Base-by-base conservation (phyloP, 1,140 invertebrate genomes). In the Asobara japonica region DNA sequence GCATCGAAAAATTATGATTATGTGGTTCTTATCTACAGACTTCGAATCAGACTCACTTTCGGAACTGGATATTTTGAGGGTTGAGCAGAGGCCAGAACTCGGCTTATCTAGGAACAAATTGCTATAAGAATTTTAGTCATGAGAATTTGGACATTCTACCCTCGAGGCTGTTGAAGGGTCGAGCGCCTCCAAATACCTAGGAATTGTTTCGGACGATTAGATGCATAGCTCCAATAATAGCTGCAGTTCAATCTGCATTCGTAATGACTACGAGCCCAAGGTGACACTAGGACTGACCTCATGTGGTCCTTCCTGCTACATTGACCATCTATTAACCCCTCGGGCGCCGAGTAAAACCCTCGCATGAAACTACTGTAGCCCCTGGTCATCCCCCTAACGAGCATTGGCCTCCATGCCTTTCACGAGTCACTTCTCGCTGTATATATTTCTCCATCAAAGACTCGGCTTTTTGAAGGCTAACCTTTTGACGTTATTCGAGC, bases 311-410 rank as follows among this genome's bases (percentile, higher is more conserved):
- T 45, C 10, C 41, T 45, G 65, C 76, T 78, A 81, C 82, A 82
- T 82, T 76, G 81, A 79, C 79, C 78, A 82, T 83, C 80, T 83
- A 83, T 83, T 83, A 83, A 82, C 81, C 81, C 80, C 71, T 68
- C 60, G 75, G 76, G 81, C 79, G n/a, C n/a, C n/a, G 75, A 74
- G 73, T 76, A 75, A 72, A 66, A 66, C 75, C 31, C 18, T n/a
- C n/a, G 22, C 36, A 18, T 56, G 8, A 45, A 18, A 29, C 38
- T 25, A 65, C 25, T 33, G 16, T 22, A 65, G 30, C 56, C 60
- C 20, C 41, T 11, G 31, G 41, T 22, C 65, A 33, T 51, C 65
- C 69, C 56, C 18, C n/a, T 75, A 72, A 75, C 70, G 66, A 75
- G 74, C 51, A 48, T 36, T 56, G 25, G 67, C 65, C 65, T 56